Evolutionary conservation across 2,113 vertebrate genomes (phyloP).

Genomic region (Myanophis thanlyinensis): DNA sequence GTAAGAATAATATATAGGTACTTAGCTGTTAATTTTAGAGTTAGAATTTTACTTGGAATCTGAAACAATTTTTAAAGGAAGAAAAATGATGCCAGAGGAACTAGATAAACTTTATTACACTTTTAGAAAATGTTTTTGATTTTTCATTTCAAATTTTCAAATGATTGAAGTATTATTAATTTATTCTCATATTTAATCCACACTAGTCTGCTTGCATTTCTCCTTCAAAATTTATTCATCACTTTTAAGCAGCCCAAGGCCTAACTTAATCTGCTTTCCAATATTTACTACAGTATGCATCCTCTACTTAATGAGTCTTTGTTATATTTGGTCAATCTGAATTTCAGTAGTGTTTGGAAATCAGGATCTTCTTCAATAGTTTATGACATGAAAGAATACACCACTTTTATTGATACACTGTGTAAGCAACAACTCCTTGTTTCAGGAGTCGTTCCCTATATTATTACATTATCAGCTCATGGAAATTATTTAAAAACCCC

Average conservation of each 20-base stretch:
- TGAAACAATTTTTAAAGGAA: not conserved
- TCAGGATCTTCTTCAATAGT: not conserved
- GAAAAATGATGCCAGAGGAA: not conserved
- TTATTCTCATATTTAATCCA: not conserved
- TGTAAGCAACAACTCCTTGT: not conserved
- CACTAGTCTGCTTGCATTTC: not conserved
- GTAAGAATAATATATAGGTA: slow-evolving; percentile 29
- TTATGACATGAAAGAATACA: not conserved
- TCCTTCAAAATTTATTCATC: not conserved
- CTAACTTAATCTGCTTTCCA: not conserved
- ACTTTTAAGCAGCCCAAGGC: not conserved
- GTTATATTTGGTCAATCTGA: not conserved
- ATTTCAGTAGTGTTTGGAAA: not conserved
- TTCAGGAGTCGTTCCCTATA: not conserved
- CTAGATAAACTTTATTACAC: not conserved
- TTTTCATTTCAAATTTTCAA: not conserved
- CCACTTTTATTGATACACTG: not conserved
- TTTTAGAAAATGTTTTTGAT: not conserved
- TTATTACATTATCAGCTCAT: not conserved
- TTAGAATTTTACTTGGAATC: not conserved
- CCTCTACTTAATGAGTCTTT: not conserved
- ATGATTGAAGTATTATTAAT: not conserved
- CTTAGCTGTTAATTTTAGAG: not conserved
- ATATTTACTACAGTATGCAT: not conserved
- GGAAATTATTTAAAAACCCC: not conserved